These are phyloP conservation scores for Podargus strigoides DNA, from an alignment of 2,797 vertebrate genomes.

Conservation along the genomic window DNA sequence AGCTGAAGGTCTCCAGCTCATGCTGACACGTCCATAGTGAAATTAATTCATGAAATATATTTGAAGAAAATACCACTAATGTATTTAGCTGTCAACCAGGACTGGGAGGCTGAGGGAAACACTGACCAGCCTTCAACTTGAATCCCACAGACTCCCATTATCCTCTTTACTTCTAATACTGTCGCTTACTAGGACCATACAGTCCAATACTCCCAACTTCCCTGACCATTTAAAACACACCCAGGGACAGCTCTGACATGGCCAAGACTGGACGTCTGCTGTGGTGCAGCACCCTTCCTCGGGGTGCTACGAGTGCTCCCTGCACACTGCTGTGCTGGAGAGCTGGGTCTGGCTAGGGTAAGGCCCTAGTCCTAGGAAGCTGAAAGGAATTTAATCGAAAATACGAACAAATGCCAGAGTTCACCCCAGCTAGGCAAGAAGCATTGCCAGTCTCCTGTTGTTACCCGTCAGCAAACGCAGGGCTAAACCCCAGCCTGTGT, in stretches of 20 bases:
- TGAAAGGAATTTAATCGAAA: not conserved
- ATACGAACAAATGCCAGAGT: not conserved
- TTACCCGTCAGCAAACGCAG: not conserved
- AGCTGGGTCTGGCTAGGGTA: not conserved
- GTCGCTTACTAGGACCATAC: not conserved
- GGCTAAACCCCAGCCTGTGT: not conserved
- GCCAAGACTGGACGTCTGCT: not conserved
- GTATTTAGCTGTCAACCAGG: not conserved
- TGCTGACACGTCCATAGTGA: not conserved
- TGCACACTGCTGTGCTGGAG: rapidly evolving
- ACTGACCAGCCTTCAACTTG: not conserved
- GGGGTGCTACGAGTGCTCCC: rapidly evolving
- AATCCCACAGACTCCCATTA: not conserved
- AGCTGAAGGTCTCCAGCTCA: not conserved
- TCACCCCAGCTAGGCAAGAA: not conserved
- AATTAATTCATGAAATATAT: not conserved
- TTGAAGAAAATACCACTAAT: not conserved
- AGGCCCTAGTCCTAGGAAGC: not conserved
- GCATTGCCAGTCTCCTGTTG: rapidly evolving
- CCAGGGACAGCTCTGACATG: not conserved
- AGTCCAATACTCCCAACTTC: not conserved
- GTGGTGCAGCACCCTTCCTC: not conserved
- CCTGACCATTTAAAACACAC: not conserved
- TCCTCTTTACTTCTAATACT: not conserved
- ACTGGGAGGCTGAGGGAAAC: not conserved